These are phyloP conservation scores for Ctenodactylus gundi DNA, from an alignment of 2,113 vertebrate species.

Conservation along the genomic window DNA sequence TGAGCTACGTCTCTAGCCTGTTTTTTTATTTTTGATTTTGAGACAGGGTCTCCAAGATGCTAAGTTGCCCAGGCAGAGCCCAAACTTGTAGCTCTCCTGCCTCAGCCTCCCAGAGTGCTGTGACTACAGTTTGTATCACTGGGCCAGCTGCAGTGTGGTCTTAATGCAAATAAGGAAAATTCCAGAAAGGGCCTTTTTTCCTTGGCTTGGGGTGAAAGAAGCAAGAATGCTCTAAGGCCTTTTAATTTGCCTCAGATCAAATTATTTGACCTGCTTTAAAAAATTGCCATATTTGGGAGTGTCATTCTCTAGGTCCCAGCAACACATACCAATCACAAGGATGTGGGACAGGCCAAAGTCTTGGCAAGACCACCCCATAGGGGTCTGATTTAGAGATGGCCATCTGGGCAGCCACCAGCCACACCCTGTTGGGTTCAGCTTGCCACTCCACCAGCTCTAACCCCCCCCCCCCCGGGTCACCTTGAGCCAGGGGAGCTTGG, in stretches of 20 bases:
- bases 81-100: too few relatives aligned
- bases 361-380: neutral
- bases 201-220: neutral
- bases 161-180: neutral
- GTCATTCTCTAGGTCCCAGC: neutral
- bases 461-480: too few relatives aligned
- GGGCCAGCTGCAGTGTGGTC: too few relatives aligned
- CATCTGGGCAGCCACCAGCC: accelerated
- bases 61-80: too few relatives aligned
- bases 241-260: neutral
- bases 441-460: accelerated
- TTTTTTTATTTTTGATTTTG: too few relatives aligned
- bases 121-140: too few relatives aligned
- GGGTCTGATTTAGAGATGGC: neutral
- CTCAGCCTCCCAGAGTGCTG: too few relatives aligned
- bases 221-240: neutral
- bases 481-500: neutral
- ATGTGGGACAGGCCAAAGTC: too few relatives aligned
- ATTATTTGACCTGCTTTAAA: neutral
- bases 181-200: neutral
- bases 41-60: too few relatives aligned
- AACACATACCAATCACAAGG: accelerated
- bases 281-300: neutral
- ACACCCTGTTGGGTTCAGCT: neutral
- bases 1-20: too few relatives aligned